A percentile compares a stretch with the other conserved stretches of the same genome.
Conservation (phyloP, 35 echinoderm and acorn worm genomes). For the Heliocidaris erythrogramma region DNA sequence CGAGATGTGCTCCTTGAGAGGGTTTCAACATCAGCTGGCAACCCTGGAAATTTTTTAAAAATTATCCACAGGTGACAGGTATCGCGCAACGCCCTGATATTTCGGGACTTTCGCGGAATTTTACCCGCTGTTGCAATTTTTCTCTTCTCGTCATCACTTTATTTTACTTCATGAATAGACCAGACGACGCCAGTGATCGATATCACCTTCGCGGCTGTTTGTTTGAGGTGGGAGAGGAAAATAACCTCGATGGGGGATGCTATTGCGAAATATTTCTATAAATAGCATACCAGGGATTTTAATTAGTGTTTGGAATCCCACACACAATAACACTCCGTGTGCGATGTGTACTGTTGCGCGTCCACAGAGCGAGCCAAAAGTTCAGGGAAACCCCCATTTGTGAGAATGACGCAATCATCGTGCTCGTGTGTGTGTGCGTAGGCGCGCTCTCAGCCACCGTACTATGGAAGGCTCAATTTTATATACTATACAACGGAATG, state of each 20-base stretch:
- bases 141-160: neutral
- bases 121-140: neutral
- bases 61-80: neutral
- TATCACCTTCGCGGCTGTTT: neutral
- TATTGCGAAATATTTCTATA: constrained; percentile 3
- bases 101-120: neutral
- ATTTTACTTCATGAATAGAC: neutral
- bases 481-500: too few relatives aligned
- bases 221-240: neutral
- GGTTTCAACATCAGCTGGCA: neutral
- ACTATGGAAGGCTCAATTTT: too few relatives aligned
- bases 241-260: neutral
- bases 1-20: neutral
- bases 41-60: neutral
- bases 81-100: neutral
- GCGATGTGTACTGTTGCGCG: neutral
- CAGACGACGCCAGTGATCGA: neutral
- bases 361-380: neutral
- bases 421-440: neutral
- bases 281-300: neutral
- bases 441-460: too few relatives aligned
- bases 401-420: neutral
- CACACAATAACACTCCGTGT: neutral
- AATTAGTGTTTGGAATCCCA: neutral
- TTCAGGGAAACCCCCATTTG: neutral